phyloP scores from a whole-genome alignment of 1,140 invertebrate species.

The Diabrotica virgifera region DNA sequence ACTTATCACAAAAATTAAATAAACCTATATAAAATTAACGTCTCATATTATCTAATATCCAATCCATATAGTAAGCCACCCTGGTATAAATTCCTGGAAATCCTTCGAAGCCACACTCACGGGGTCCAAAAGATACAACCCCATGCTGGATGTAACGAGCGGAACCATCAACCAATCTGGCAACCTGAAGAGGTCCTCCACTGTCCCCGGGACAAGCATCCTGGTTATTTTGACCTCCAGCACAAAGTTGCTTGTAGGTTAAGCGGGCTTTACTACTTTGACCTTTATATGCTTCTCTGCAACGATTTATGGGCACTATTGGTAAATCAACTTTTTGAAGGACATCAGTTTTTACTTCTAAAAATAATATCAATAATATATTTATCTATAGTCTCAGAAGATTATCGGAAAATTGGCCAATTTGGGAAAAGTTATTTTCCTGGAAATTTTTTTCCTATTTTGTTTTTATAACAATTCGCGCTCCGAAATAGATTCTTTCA shows the following conservation, averaged over 20 bases:
- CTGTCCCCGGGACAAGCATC: constrained; percentile 49
- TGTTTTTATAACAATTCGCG: too few relatives aligned
- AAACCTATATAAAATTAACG: constrained; percentile 4
- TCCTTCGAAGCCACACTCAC: constrained; percentile 52
- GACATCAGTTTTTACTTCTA: constrained; percentile 43
- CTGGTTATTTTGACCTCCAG: constrained; percentile 54
- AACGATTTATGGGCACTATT: constrained; percentile 48
- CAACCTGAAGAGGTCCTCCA: constrained; percentile 48
- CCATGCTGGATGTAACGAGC: constrained; percentile 36
- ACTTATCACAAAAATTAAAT: too few relatives aligned
- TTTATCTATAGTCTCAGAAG: too few relatives aligned
- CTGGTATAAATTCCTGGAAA: constrained; percentile 63
- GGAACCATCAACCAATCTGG: constrained; percentile 31
- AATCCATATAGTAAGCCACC: constrained; percentile 59
- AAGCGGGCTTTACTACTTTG: constrained; percentile 41
- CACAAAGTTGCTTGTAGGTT: constrained; percentile 57
- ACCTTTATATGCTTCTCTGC: constrained; percentile 39
- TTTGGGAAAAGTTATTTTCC: too few relatives aligned
- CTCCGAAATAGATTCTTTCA: too few relatives aligned
- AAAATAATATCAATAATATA: constrained; percentile 18
- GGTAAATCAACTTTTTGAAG: constrained; percentile 55
- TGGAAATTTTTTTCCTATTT: too few relatives aligned
- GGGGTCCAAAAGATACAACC: constrained; percentile 54
- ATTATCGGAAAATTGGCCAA: too few relatives aligned
- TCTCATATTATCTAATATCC: constrained; percentile 44